Percentiles rank a stretch among this genome's conserved stretches.
These are phyloP conservation scores for Riptortus pedestris DNA, from an alignment of 1,140 invertebrate genomes.

Conservation along the genomic window DNA sequence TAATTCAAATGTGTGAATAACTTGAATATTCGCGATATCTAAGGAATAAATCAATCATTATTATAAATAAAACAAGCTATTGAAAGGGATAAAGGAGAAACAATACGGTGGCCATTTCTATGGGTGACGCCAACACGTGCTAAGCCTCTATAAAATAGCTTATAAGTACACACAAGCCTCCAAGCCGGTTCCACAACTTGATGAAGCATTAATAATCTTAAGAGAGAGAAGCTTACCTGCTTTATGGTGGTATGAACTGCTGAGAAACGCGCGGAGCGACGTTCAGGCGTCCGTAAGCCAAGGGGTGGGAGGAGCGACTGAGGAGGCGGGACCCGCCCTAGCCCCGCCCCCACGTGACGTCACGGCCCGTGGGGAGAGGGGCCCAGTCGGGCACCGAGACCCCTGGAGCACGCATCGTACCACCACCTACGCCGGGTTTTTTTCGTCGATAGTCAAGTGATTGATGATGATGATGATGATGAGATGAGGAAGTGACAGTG, in stretches of 20 bases:
- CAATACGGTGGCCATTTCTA: background rate
- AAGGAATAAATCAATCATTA: background rate
- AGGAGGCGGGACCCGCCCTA: conserved; percentile 15
- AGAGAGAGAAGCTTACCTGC: background rate
- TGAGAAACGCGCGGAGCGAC: background rate
- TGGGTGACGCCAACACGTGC: background rate
- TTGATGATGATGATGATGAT: background rate
- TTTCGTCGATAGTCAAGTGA: background rate
- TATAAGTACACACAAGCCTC: background rate
- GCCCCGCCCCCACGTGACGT: conserved; percentile 31
- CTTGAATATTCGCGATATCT: background rate
- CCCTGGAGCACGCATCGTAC: conserved; percentile 12
- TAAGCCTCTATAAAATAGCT: background rate
- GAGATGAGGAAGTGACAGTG: conserved; percentile 3
- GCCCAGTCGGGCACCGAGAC: conserved; percentile 24
- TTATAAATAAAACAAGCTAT: background rate
- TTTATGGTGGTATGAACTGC: background rate
- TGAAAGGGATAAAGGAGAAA: background rate
- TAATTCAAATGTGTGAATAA: background rate
- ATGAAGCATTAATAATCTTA: background rate
- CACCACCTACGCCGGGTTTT: background rate
- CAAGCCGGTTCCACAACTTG: background rate
- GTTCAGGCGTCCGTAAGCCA: conserved; percentile 11
- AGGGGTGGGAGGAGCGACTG: conserved; percentile 27
- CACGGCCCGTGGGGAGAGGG: conserved; percentile 20